phyloP scores from a whole-genome alignment of 2,888 invertebrate species.

The Chorisops tibialis region DNA sequence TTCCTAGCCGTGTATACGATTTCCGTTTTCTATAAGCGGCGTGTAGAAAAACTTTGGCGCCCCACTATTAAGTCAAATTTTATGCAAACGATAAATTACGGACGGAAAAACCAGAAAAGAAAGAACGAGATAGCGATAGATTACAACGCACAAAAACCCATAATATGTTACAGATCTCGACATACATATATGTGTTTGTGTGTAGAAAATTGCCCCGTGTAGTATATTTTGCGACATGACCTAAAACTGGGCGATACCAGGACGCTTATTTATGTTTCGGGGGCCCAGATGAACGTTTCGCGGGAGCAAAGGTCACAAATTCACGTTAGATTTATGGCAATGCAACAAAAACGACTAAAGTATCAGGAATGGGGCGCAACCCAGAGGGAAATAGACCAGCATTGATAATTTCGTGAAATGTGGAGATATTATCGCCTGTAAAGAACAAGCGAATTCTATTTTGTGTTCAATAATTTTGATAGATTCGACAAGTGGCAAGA shows the following conservation, averaged over 20 bases:
- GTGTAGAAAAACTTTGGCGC: slow-evolving; percentile 11
- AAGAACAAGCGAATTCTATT: not conserved
- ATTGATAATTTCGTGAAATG: not conserved
- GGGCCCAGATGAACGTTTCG: slow-evolving; percentile 28
- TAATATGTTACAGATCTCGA: too few relatives aligned
- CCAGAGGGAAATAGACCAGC: not conserved
- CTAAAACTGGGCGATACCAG: slow-evolving; percentile 15
- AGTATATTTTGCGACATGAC: slow-evolving; percentile 7
- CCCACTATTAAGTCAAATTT: slow-evolving; percentile 33
- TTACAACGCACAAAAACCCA: too few relatives aligned
- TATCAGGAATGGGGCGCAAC: not conserved
- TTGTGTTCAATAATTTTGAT: slow-evolving; percentile 3
- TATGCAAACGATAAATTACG: slow-evolving; percentile 33
- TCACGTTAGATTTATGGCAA: slow-evolving; percentile 33
- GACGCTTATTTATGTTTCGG: slow-evolving; percentile 32
- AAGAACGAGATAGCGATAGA: not conserved
- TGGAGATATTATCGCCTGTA: not conserved
- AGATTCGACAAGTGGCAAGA: not conserved
- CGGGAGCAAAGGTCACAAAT: slow-evolving; percentile 33
- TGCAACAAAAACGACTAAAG: slow-evolving; percentile 28
- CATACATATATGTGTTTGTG: too few relatives aligned
- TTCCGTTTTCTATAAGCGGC: not conserved
- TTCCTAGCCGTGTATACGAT: too few relatives aligned
- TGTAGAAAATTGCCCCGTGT: too few relatives aligned
- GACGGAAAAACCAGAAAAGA: slow-evolving; percentile 26